Conservation (phyloP, 2,888 invertebrate genomes). For the Punctoribates punctum region DNA sequence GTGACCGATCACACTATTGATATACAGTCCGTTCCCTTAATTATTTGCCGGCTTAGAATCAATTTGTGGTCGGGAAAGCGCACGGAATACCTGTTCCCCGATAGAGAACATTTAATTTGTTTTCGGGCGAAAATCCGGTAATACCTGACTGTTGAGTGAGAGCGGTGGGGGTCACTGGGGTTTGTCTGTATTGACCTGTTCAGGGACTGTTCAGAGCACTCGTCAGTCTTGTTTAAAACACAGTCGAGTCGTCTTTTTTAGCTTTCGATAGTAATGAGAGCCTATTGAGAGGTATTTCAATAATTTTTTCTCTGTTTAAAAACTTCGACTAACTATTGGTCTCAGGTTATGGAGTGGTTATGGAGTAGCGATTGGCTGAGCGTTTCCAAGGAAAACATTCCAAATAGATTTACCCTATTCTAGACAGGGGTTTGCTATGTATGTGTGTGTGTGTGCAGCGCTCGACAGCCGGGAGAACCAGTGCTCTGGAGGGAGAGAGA, state of each 20-base stretch:
- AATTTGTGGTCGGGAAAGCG: neutral
- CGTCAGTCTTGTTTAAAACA: neutral
- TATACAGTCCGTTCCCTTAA: too few species aligned
- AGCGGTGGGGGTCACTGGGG: neutral
- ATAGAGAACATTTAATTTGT: neutral
- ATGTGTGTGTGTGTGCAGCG: neutral
- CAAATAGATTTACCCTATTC: slow-evolving; percentile 9
- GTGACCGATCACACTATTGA: too few species aligned
- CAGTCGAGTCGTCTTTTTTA: slow-evolving; percentile 1
- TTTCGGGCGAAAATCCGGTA: neutral
- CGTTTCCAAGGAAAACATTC: slow-evolving; percentile 27
- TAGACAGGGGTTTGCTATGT: slow-evolving; percentile 9
- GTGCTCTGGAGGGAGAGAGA: neutral
- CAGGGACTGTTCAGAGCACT: neutral
- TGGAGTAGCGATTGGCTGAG: neutral
- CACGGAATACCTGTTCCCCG: neutral
- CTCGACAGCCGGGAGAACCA: neutral
- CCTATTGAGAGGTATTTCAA: neutral
- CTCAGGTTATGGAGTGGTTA: neutral
- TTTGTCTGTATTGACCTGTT: slow-evolving; percentile 6
- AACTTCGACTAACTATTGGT: neutral
- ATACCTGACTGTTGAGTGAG: neutral
- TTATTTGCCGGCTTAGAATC: too few species aligned
- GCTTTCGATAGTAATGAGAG: slow-evolving; percentile 12
- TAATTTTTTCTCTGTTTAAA: neutral